Base-by-base conservation (phyloP, 2,888 invertebrate species). In the Cybosia mesomella region DNA sequence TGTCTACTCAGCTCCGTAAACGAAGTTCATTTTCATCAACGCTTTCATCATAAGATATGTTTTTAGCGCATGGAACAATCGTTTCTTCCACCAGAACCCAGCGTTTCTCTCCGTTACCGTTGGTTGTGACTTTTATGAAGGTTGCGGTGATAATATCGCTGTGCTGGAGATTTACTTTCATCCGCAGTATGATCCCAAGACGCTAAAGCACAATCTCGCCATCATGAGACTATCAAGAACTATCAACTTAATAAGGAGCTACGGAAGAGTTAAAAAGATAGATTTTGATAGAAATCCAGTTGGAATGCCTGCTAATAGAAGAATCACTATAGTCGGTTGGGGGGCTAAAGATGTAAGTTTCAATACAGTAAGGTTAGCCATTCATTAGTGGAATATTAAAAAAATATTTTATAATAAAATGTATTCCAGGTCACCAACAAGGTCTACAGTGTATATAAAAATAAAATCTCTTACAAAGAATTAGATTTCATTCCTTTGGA, bases 61-160 rank as follows among this genome's bases (percentile, higher is more conserved):
- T 73, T 67, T 8, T 67, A 93, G 93, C 65, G 92, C 91, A 1
- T 90, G 88, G 86, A 93, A 93, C 77, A 94, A 92, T 65, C 88
- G 92, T 0, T 89, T 91, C 71, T 93, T 85, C 72, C 89, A 92
- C 0, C 92, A 92, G 67, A 93, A 93, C 68, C 93, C 93, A 1
- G 80, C 86, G 0, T 92, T 92, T 59, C 86, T 90, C 15, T 85
- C 92, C 1, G 89, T 90, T 1, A 84, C 88, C 11, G 83, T 93
- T 2, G 93, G 93, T 15, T 91, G 89, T 71, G 84, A 80, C 10
- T 91, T 82, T 71, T 87, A 85, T 73, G 81, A 77, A 1, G 77
- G 73, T 0, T 89, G 88, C 0, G 93, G 92, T 0, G 93, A 92
- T 62, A 78, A 75, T 1, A 85, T 93, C 8, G 79, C 85, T 0